Percentiles rank a stretch among this genome's conserved stretches.
Evolutionary conservation across 2,888 invertebrate genomes (phyloP).

Genomic region (Mongoloraphidia duomilia): DNA sequence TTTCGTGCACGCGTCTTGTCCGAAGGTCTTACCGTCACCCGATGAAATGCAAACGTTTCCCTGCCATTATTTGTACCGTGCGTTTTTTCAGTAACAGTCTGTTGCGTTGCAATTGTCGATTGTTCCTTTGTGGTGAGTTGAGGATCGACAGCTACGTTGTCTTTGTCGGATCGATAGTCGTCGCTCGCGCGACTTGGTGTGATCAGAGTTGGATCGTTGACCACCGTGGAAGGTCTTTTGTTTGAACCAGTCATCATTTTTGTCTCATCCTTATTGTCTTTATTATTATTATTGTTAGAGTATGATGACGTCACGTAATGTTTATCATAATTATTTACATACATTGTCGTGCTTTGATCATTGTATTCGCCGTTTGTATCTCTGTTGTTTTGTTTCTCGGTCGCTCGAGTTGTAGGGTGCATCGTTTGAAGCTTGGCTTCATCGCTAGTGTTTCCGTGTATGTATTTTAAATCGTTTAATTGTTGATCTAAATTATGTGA

Average conservation of each 20-base stretch:
- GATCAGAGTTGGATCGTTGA: too few relatives aligned
- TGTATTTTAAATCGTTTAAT: too few relatives aligned
- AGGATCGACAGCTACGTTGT: neutral
- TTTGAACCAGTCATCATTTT: neutral
- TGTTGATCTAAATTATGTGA: neutral
- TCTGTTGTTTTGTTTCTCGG: too few relatives aligned
- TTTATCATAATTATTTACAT: too few relatives aligned
- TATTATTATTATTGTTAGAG: neutral
- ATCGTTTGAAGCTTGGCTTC: too few relatives aligned
- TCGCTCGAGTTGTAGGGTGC: too few relatives aligned
- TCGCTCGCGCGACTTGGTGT: too few relatives aligned
- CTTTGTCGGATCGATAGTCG: neutral
- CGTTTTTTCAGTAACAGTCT: neutral
- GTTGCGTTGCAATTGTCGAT: neutral
- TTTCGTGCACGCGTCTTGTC: slow-evolving; percentile 25
- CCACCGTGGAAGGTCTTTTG: neutral
- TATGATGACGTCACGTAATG: neutral
- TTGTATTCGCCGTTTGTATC: too few relatives aligned
- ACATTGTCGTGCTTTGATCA: too few relatives aligned
- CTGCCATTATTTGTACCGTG: neutral
- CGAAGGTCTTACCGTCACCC: slow-evolving; percentile 27
- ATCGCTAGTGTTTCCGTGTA: too few relatives aligned
- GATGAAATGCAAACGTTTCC: slow-evolving; percentile 26
- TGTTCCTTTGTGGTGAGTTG: neutral
- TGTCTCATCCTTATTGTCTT: neutral